A percentile compares a stretch with the other conserved stretches of the same genome.
These are phyloP conservation scores for Plebejus anna DNA, from an alignment of 2,888 invertebrate genomes.

Conservation along the genomic window DNA sequence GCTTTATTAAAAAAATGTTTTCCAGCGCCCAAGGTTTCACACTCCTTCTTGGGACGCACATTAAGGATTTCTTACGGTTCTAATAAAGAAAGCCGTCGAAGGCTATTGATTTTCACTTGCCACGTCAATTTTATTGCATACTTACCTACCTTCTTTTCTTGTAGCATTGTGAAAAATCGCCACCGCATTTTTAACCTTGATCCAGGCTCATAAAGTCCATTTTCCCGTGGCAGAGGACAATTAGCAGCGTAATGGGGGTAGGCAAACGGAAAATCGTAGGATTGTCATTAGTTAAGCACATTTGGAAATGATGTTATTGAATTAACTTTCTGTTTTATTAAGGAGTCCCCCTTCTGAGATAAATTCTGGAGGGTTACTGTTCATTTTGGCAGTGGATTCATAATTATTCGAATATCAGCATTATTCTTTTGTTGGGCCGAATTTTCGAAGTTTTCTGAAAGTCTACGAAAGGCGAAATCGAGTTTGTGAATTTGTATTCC, in stretches of 20 bases:
- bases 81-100: constrained; percentile 44
- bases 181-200: background rate
- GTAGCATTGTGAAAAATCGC: background rate
- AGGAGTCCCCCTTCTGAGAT: background rate
- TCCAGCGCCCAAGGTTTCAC: background rate
- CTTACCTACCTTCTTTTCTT: constrained; percentile 38
- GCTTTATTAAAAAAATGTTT: background rate
- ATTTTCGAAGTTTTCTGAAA: background rate
- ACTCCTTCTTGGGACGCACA: constrained; percentile 33
- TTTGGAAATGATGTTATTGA: constrained; percentile 16
- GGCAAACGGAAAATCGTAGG: constrained; percentile 8
- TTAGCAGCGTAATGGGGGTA: constrained; percentile 14
- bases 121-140: constrained; percentile 41
- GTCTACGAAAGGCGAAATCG: no score
- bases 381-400: background rate
- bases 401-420: background rate
- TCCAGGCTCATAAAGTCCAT: background rate
- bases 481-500: no score
- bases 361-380: background rate
- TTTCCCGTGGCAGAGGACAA: background rate
- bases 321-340: constrained; percentile 7
- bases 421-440: background rate
- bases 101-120: constrained; percentile 51
- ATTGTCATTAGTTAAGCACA: constrained; percentile 17
- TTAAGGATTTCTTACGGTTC: constrained; percentile 42